Evolutionary conservation across 2,797 vertebrate genomes (phyloP), one percentile per base, ranked within the genome.

Genomic region (Cyprinella venusta): DNA sequence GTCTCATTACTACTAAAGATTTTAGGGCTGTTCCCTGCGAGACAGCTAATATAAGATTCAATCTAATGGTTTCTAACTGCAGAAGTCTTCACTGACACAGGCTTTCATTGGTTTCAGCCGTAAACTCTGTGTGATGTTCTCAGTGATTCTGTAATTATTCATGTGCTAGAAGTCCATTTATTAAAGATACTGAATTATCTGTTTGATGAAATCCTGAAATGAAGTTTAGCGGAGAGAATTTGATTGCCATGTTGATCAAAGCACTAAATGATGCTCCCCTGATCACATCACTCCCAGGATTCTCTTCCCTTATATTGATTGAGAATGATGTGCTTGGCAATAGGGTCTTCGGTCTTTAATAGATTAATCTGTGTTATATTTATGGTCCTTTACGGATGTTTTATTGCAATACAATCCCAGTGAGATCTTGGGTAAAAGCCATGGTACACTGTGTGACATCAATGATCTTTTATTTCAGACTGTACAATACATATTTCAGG

Each of bases 91-190:
- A n/a, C 10, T 61, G 54, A 19, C n/a, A 13, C 33, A 19, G 79
- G 19, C 18, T 70, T 71, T 80, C 12, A 64, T 50, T 33, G 8
- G 15, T 38, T 45, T 81, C 30, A 36, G 59, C 56, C 65, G 56
- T 75, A 40, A 72, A 71, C 74, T 71, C 80, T 81, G 70, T 75
- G 59, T 67, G 42, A 65, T 65, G 30, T 64, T 74, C 40, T 24
- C 56, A 15, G 30, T 63, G 30, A 50, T 36, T 36, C 40, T 26
- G 9, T 38, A 33, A 52, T 64, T 64, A 26, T 24, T 52, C 2
- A 52, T 81, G 40, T 19, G 68, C 6, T 36, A 26, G 12, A 52
- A 33, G 42, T 65, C 33, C 36, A 19, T 81, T 64, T 50, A 38
- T 30, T 61, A 59, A 56, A 59, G 16, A 38, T 15, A 24, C 2